phyloP scores from a whole-genome alignment of 2,888 invertebrate species.

The Drymonia ruficornis region DNA sequence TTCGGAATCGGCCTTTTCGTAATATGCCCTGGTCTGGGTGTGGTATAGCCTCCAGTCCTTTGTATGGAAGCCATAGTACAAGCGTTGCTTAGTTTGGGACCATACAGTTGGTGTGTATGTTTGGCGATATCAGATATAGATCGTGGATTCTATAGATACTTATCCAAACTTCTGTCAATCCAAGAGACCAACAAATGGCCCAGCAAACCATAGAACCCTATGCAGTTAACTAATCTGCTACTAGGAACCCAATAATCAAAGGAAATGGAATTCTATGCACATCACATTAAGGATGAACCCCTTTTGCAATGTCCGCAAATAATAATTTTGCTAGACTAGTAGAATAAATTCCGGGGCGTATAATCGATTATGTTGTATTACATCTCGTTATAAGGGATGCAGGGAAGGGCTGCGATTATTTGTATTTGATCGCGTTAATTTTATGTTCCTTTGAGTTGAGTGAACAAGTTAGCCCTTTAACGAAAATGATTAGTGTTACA shows the following conservation, averaged over 20 bases:
- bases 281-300: conserved; percentile 8
- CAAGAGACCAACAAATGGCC: conserved; percentile 59
- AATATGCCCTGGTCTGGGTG: too few species aligned
- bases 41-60: too few species aligned
- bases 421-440: conserved; percentile 49
- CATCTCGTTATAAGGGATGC: conserved; percentile 60
- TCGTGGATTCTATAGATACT: conserved; percentile 2
- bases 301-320: conserved; percentile 5
- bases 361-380: conserved; percentile 75
- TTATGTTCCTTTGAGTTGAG: conserved; percentile 37
- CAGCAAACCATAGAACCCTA: conserved; percentile 54
- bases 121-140: too few species aligned
- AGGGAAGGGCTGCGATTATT: conserved; percentile 39
- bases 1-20: too few species aligned
- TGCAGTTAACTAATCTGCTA: conserved; percentile 21
- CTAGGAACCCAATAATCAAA: conserved; percentile 9
- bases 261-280: conserved; percentile 28
- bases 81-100: too few species aligned
- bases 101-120: too few species aligned
- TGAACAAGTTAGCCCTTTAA: conserved; percentile 19
- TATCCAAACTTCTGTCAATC: conserved; percentile 35
- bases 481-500: neutral
- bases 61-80: too few species aligned
- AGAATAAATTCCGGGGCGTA: conserved; percentile 66
- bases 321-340: conserved; percentile 34